Evolutionary conservation across 2,113 vertebrate genomes (phyloP).

Genomic region (Ptilorrhoa leucosticta): DNA sequence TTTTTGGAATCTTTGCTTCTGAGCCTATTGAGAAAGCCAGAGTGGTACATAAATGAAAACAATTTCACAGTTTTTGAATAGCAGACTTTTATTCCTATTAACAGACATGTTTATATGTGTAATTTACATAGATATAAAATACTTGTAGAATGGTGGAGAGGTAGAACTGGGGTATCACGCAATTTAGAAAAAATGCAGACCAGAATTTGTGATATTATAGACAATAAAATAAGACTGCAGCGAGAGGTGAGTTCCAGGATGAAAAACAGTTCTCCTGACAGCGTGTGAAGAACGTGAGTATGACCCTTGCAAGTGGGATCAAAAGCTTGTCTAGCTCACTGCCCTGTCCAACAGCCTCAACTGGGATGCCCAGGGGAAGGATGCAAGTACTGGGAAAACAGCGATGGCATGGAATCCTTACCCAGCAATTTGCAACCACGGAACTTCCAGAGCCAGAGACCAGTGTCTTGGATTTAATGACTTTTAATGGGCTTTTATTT

Average conservation of each 20-base stretch:
- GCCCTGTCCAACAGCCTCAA: background rate
- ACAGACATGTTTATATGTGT: background rate
- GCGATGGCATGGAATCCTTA: background rate
- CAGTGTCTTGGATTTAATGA: background rate
- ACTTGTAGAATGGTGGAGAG: background rate
- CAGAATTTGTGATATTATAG: background rate
- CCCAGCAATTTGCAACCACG: background rate
- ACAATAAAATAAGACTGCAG: background rate
- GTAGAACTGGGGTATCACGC: background rate
- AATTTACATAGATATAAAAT: background rate
- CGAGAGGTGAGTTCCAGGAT: background rate
- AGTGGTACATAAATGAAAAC: background rate
- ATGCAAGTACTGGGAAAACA: background rate
- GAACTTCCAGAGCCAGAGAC: background rate
- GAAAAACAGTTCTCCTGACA: background rate
- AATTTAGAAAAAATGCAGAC: background rate
- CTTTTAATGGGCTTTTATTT: background rate
- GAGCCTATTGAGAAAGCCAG: background rate
- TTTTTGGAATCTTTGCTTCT: constrained; percentile 14
- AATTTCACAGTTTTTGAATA: background rate
- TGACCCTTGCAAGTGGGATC: background rate
- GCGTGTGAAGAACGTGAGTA: background rate
- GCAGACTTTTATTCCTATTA: background rate
- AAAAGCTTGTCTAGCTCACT: background rate
- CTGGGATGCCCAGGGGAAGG: background rate